phyloP scores from a whole-genome alignment of 1,140 invertebrate species.

The Propsilocerus akamusi region DNA sequence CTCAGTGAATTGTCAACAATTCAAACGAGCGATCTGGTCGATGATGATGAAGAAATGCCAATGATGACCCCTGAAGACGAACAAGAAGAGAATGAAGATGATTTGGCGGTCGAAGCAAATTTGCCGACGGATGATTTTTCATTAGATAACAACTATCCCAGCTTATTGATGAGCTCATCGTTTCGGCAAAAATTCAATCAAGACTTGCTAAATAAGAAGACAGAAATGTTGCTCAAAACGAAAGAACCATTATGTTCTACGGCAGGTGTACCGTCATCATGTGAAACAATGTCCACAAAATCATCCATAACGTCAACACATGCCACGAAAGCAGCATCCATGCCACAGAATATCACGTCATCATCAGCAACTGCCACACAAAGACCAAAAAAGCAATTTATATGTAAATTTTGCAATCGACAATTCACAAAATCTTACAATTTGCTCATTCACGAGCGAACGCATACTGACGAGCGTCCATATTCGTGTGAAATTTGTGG shows the following conservation, averaged over 20 bases:
- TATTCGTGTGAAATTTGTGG: slow-evolving; percentile 97
- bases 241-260: slow-evolving; percentile 44
- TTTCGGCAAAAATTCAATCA: slow-evolving; percentile 9
- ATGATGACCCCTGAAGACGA: slow-evolving; percentile 11
- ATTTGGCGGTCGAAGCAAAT: neutral
- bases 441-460: slow-evolving; percentile 90
- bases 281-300: neutral
- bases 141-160: neutral
- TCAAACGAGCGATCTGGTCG: slow-evolving; percentile 15
- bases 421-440: slow-evolving; percentile 98
- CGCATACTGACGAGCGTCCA: slow-evolving; percentile 94
- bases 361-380: slow-evolving; percentile 32
- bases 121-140: neutral
- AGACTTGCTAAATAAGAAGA: slow-evolving; percentile 18
- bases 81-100: neutral
- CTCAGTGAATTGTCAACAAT: slow-evolving; percentile 15
- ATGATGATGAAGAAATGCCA: slow-evolving; percentile 15
- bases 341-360: slow-evolving; percentile 26
- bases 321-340: slow-evolving; percentile 25
- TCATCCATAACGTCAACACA: slow-evolving; percentile 17
- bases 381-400: slow-evolving; percentile 86
- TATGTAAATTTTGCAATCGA: slow-evolving; percentile 92
- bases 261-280: neutral
- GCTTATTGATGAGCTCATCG: slow-evolving; percentile 7
- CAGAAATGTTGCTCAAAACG: slow-evolving; percentile 27